phyloP scores from a whole-genome alignment of 2,888 invertebrate genomes.

The Trissonchulus latispiculum region DNA sequence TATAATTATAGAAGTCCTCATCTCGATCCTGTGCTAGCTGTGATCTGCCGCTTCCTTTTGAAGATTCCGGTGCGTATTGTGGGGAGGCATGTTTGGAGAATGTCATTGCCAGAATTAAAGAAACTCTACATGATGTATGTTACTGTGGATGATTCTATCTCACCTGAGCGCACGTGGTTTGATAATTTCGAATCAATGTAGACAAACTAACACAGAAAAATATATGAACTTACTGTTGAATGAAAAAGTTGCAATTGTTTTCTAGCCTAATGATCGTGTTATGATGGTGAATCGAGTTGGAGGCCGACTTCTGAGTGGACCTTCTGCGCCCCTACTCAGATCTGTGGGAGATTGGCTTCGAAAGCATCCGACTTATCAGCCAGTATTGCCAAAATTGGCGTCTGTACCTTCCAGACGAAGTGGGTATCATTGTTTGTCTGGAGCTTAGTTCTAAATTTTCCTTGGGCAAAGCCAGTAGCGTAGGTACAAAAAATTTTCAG shows the following conservation, averaged over 20 bases:
- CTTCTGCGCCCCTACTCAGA: slow-evolving; percentile 68
- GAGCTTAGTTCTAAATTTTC: too few relatives aligned
- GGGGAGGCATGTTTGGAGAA: not conserved
- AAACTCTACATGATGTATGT: not conserved
- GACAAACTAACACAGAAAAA: too few relatives aligned
- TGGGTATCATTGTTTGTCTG: too few relatives aligned
- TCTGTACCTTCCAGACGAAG: too few relatives aligned
- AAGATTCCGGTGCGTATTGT: not conserved
- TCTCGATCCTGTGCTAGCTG: not conserved
- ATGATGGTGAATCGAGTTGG: slow-evolving; percentile 72
- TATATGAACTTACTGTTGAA: too few relatives aligned
- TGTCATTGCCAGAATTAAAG: not conserved
- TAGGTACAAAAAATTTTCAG: too few relatives aligned
- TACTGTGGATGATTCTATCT: too few relatives aligned
- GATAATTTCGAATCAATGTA: too few relatives aligned
- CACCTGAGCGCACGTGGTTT: too few relatives aligned
- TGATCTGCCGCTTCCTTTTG: not conserved
- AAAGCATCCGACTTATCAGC: slow-evolving; percentile 75
- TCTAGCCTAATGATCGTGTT: slow-evolving; percentile 45
- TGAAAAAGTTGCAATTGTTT: too few relatives aligned
- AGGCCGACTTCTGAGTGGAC: slow-evolving; percentile 61
- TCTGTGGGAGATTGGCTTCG: slow-evolving; percentile 72
- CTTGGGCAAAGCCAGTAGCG: too few relatives aligned
- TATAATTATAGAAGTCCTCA: too few relatives aligned
- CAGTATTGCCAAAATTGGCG: slow-evolving; percentile 50